These are phyloP conservation scores for Drosophila chauvacae DNA, from an alignment of 1,140 invertebrate species.

Conservation along the genomic window DNA sequence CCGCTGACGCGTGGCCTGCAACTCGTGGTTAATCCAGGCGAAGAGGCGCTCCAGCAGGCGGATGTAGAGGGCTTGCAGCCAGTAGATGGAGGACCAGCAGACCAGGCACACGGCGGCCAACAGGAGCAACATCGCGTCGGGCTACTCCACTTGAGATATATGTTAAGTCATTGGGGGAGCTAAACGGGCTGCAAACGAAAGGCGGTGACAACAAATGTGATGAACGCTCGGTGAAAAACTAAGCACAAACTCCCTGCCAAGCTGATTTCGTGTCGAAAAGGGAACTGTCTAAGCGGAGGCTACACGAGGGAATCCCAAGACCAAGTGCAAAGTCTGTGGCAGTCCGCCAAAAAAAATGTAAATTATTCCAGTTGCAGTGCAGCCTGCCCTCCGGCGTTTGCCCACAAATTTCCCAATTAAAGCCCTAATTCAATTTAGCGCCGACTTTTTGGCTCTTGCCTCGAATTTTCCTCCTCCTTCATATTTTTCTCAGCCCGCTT, in stretches of 20 bases:
- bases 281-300: not conserved
- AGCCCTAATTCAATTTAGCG: constrained; percentile 74
- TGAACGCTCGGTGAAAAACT: not conserved
- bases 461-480: not conserved
- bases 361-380: not conserved
- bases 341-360: not conserved
- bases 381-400: not conserved
- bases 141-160: not conserved
- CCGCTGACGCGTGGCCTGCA: not conserved
- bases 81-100: constrained; percentile 17
- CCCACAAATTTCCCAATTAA: constrained; percentile 67
- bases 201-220: not conserved
- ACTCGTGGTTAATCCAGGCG: constrained; percentile 19
- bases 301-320: not conserved
- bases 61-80: constrained; percentile 26
- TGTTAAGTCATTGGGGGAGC: not conserved
- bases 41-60: constrained; percentile 41
- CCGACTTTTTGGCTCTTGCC: constrained; percentile 52
- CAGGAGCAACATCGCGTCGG: not conserved
- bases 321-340: not conserved
- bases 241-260: not conserved
- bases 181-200: not conserved
- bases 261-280: not conserved
- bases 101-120: not conserved
- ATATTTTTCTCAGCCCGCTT: constrained; percentile 1